Percentiles rank a stretch among this genome's conserved stretches.
Evolutionary conservation across 64 coral and sea anemone species (phyloP).

Genomic region (Hydrozoanthus tunicans): DNA sequence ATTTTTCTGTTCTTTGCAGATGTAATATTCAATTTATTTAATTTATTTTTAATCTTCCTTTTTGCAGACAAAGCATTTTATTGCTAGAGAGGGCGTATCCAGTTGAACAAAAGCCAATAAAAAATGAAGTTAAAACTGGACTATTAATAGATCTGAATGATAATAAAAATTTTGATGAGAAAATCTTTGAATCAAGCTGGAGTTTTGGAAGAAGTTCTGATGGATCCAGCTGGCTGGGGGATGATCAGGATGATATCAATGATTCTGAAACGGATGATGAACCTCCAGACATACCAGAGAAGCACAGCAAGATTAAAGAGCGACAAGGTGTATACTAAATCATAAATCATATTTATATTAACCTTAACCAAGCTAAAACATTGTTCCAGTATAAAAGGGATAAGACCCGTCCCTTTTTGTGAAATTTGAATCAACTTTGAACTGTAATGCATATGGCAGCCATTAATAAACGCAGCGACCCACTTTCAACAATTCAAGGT

Average conservation of each 20-base stretch:
- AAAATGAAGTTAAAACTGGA: conserved; percentile 33
- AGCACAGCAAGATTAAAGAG: conserved; percentile 20
- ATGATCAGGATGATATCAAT: conserved; percentile 39
- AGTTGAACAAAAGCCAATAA: conserved; percentile 28
- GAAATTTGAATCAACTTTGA: too few relatives aligned
- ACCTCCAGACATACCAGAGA: conserved; percentile 57
- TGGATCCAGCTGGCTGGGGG: conserved; percentile 25
- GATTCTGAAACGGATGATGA: conserved; percentile 46
- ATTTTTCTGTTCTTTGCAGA: too few relatives aligned
- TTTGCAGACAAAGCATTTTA: conserved; percentile 41
- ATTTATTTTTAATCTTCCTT: not conserved
- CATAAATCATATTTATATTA: not conserved
- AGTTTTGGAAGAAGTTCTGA: conserved; percentile 17
- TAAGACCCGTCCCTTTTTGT: not conserved
- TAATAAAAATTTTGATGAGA: conserved; percentile 1
- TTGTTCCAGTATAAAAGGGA: not conserved
- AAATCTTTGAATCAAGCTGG: conserved; percentile 3
- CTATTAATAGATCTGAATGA: conserved; percentile 43
- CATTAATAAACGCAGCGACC: too few relatives aligned
- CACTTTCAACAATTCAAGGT: too few relatives aligned
- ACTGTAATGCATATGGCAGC: too few relatives aligned
- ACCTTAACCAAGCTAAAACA: not conserved
- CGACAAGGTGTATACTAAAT: conserved; percentile 6
- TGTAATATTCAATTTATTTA: not conserved
- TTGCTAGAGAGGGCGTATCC: conserved; percentile 31